Base-by-base conservation (phyloP, 2,888 invertebrate species). In the Eurytoma californica region DNA sequence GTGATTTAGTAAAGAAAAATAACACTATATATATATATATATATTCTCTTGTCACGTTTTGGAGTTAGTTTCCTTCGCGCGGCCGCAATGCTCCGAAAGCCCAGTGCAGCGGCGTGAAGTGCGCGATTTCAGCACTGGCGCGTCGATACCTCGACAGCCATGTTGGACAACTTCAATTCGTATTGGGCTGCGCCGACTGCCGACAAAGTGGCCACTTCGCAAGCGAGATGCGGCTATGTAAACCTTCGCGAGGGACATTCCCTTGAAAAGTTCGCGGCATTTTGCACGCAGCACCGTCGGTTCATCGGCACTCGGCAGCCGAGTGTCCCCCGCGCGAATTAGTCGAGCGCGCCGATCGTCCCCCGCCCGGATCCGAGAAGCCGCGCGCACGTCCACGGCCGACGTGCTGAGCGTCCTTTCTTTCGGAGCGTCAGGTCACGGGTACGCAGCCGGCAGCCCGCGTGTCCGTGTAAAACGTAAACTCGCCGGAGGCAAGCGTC, bases 171-270 rank as follows among this genome's bases (percentile, higher is more conserved):
- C 39, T 39, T 39, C 39, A 39, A 39, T 7, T 39, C 39, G 39
- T 39, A 7, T 7, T 4, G 39, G 39, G 16, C 53, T 69, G 14
- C 61, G 58, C 39, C 57, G 57, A 70, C 69, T 55, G 58, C 39
- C 57, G 57, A 70, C 69, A 49, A 65, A 66, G 70, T 67, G 47
- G 57, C 68, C 63, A 69, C 69, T 70, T 70, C 58, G 39, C 47
- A 0, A 70, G 47, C 57, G 65, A 70, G 61, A 69, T 76, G 63
- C 63, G 61, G 47, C 51, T 69, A 47, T 61, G 69, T 55, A 14
- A 75, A 47, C 39, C 39, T 28, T 61, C 55, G 39, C 20, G 39
- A 12, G 60, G 16, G 20, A 66, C 20, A 14, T 66, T 39, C 73
- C 57, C 49, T 75, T 68, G 58, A 75, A 61, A 67, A 47, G 16